phyloP scores from a whole-genome alignment of 2,797 vertebrate species.

The Hypotaenidia okinawae region DNA sequence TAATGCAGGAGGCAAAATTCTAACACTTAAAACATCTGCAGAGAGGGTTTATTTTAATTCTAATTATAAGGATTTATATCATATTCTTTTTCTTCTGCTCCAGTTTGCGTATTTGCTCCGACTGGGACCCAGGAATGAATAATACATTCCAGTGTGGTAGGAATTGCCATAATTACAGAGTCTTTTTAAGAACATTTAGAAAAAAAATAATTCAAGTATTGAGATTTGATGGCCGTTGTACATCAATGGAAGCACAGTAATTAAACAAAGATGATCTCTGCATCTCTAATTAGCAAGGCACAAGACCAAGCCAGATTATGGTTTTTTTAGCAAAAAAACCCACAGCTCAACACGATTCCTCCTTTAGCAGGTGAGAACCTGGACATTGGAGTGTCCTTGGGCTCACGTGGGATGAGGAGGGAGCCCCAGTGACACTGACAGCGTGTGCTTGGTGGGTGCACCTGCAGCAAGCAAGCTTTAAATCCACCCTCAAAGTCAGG shows the following conservation, averaged over 20 bases:
- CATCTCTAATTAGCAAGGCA: not conserved
- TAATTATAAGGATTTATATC: slow-evolving; percentile 62
- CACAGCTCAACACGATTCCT: not conserved
- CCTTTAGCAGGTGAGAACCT: not conserved
- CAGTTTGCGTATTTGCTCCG: slow-evolving; percentile 28
- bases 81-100: slow-evolving; percentile 3
- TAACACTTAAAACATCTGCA: slow-evolving; percentile 52
- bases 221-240: not conserved
- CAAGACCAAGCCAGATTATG: not conserved
- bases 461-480: not conserved
- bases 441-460: fast-evolving
- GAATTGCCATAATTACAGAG: slow-evolving; percentile 35
- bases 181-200: not conserved
- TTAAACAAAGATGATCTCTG: slow-evolving; percentile 50
- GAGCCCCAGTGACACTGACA: not conserved
- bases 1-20: slow-evolving; percentile 24
- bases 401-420: not conserved
- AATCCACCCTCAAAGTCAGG: not conserved
- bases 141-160: slow-evolving; percentile 10
- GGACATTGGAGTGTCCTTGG: not conserved
- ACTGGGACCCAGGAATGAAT: slow-evolving; percentile 28
- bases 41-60: not conserved
- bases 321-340: not conserved
- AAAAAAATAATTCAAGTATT: not conserved
- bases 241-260: not conserved